These are phyloP conservation scores for Anastrepha obliqua DNA, from an alignment of 1,140 invertebrate species.

Conservation along the genomic window DNA sequence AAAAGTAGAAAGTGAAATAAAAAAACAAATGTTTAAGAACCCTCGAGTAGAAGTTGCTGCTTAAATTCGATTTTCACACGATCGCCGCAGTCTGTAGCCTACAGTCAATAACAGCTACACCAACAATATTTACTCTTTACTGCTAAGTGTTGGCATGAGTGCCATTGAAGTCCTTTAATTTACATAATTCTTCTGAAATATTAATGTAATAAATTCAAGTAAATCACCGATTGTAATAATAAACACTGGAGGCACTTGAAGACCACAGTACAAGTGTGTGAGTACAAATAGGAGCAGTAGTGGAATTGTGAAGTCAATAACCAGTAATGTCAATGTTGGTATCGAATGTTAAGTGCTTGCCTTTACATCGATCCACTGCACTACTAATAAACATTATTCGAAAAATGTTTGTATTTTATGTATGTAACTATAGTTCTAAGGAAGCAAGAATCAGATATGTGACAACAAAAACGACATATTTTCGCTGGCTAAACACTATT, in stretches of 20 bases:
- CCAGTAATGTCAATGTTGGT: no score
- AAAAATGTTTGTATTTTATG: no score
- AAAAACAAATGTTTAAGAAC: background rate
- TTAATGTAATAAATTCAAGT: slow-evolving; percentile 36
- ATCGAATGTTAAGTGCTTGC: no score
- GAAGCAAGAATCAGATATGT: no score
- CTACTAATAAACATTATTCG: no score
- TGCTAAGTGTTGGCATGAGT: background rate
- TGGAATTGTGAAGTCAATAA: no score
- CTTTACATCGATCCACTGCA: no score
- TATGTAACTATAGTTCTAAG: no score
- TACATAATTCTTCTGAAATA: slow-evolving; percentile 32
- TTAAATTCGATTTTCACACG: slow-evolving; percentile 24
- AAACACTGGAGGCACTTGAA: background rate
- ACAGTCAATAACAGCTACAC: background rate
- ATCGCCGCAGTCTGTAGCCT: background rate
- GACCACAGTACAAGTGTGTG: background rate
- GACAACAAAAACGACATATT: no score
- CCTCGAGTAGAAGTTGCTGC: background rate
- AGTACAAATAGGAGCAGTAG: no score
- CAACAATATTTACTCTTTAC: slow-evolving; percentile 13
- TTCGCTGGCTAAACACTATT: no score
- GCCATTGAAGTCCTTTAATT: slow-evolving; percentile 40
- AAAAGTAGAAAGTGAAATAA: background rate
- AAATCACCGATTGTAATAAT: slow-evolving; percentile 32